Base-by-base conservation (phyloP, 2,113 vertebrate genomes). In the Axis porcinus region DNA sequence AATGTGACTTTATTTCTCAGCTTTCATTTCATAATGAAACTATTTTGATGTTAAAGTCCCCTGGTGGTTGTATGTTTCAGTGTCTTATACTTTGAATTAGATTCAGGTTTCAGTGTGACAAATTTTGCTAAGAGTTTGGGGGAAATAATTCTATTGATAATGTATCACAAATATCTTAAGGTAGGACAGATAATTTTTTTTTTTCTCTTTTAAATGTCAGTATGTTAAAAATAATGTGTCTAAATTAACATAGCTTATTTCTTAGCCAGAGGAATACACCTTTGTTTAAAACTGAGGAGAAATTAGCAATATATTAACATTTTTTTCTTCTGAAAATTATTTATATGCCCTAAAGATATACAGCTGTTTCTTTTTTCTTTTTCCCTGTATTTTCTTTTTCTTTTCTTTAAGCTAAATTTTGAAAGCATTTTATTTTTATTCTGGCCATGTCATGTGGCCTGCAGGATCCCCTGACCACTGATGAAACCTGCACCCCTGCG, bases 201-300 rank as follows among this genome's bases (percentile, higher is more conserved):
- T 45, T 52, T 67, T 62, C 30, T 78, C 36, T 64, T 93, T 43
- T 83, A 89, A 93, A 58, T 83, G 30, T 57, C 40, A 96, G 28
- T 93, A 87, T 93, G 47, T 86, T 92, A 97, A 96, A 95, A 95
- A 96, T 85, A 96, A 57, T 83, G 43, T 40, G 36, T 78, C 11
- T 45, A 76, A 62, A 76, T 76, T 86, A 85, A 62, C 1, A 27
- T 2, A n/a, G 1, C n/a, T 86, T 85, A 27, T 43, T 50, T 36
- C 19, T 86, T 91, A 78, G 40, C 28, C 78, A 91, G 76, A 40
- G 45, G 36, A 85, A 64, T 79, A 58, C 21, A 45, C 27, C 5
- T 91, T 95, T 78, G 52, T 91, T 45, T 62, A 78, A 91, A 95
- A 70, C 12, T 67, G 62, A 40, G 33, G 62, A 79, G 54, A 92